Conservation (phyloP, 2,888 invertebrate species). For the Nesidiocoris tenuis region DNA sequence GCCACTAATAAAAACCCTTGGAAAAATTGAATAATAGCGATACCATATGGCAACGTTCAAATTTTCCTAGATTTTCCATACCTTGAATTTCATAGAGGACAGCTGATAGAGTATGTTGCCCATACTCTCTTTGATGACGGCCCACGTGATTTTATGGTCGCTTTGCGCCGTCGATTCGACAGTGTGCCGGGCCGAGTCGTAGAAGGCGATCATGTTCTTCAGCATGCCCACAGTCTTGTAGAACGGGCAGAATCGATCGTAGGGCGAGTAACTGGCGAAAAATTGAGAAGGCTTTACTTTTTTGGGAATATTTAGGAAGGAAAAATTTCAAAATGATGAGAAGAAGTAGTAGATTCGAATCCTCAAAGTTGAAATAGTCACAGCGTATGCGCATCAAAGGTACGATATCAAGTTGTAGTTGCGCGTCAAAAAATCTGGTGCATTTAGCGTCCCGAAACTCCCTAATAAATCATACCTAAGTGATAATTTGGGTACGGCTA, state of each 20-base stretch:
- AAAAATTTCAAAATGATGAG: not conserved
- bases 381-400: no score
- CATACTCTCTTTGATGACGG: conserved; percentile 95
- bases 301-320: not conserved
- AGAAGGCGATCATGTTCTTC: conserved; percentile 96
- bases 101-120: conserved; percentile 93
- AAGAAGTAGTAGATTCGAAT: no score
- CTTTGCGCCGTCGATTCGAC: conserved; percentile 98
- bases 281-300: not conserved
- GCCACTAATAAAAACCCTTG: no score
- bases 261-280: conserved; percentile 72
- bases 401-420: no score
- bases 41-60: no score
- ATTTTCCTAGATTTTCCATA: no score
- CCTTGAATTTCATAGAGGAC: conserved; percentile 99
- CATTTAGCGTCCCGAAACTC: no score
- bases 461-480: no score
- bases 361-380: no score
- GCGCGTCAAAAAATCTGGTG: no score
- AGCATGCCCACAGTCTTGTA: conserved; percentile 99
- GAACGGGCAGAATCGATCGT: conserved; percentile 98
- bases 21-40: no score
- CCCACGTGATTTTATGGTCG: conserved; percentile 99
- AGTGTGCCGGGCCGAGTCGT: conserved; percentile 96
- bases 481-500: no score